Base-by-base conservation (phyloP, 2,888 invertebrate species). In the Oscheius sp. region DNA sequence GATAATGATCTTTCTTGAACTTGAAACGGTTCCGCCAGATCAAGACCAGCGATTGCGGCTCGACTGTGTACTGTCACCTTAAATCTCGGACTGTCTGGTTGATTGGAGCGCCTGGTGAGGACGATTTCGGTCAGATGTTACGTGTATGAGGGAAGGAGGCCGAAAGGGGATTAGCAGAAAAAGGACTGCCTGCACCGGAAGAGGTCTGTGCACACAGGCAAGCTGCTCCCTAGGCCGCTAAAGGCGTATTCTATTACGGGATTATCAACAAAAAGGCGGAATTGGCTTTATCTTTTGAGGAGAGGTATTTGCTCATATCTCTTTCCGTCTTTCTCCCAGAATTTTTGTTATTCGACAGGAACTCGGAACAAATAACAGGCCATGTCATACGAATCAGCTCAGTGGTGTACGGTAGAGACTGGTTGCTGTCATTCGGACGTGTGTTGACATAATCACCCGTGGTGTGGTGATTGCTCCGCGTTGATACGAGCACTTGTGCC, bases 401-500 rank as follows among this genome's bases (percentile, higher is more conserved):
- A 25, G 25, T 33, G 34, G 55, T 15, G 42, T 61, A 61, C 61
- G 61, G 61, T 61, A 61, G 42, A 61, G 61, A 61, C 61, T 42
- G 61, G 61, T 61, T 42, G 61, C 42, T 45, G 61, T 45, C 61
- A 42, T 29, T 42, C 58, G 55, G 61, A 61, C 45, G 42, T 25
- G 33, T 61, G 61, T 61, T 61, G 42, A 61, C 61, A 42, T 61
- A 61, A 61, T 61, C 61, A 61, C 61, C 34, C 61, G 42, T 42
- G 34, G 34, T 48, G 55, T 34, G 55, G 37, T 55, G 55, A 55
- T 55, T 55, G 55, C 55, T 55, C 55, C 61, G 58, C 37, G 27
- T 42, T 42, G 61, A 61, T 61, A 61, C 61, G 61, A 61, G 61
- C 61, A 61, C 61, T 42, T 61, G 61, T 61, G 61, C 61, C 61